These are phyloP conservation scores for Thrips palmi DNA, from an alignment of 1,140 invertebrate species.

Conservation along the genomic window DNA sequence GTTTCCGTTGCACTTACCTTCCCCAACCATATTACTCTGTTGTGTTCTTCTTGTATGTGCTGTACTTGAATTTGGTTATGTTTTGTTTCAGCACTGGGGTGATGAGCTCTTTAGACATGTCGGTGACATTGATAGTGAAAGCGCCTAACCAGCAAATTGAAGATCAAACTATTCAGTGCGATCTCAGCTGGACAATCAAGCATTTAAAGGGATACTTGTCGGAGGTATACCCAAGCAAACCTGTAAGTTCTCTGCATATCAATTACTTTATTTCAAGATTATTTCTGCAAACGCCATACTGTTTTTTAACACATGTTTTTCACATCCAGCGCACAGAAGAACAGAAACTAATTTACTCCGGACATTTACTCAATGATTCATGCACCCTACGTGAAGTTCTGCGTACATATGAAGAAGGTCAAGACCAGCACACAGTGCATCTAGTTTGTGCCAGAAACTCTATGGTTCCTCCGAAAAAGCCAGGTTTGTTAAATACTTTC, in stretches of 20 bases:
- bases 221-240: constrained; percentile 73
- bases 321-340: constrained; percentile 47
- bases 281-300: neutral
- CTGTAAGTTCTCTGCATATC: constrained; percentile 39
- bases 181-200: constrained; percentile 65
- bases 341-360: constrained; percentile 80
- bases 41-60: too few species aligned
- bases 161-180: constrained; percentile 65
- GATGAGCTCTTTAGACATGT: constrained; percentile 20
- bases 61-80: too few species aligned
- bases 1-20: too few species aligned
- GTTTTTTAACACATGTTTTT: constrained; percentile 10
- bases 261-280: constrained; percentile 5
- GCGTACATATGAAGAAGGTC: constrained; percentile 49
- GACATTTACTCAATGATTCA: constrained; percentile 62
- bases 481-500: too few species aligned
- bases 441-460: constrained; percentile 63
- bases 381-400: constrained; percentile 61
- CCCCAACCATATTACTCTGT: too few species aligned
- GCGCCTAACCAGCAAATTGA: constrained; percentile 76
- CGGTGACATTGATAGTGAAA: constrained; percentile 61
- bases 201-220: constrained; percentile 66
- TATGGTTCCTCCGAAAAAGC: constrained; percentile 27
- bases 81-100: too few species aligned
- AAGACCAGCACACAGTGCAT: constrained; percentile 59